These are phyloP conservation scores for Lanius ludovicianus DNA, from an alignment of 2,113 vertebrate genomes.

Conservation along the genomic window DNA sequence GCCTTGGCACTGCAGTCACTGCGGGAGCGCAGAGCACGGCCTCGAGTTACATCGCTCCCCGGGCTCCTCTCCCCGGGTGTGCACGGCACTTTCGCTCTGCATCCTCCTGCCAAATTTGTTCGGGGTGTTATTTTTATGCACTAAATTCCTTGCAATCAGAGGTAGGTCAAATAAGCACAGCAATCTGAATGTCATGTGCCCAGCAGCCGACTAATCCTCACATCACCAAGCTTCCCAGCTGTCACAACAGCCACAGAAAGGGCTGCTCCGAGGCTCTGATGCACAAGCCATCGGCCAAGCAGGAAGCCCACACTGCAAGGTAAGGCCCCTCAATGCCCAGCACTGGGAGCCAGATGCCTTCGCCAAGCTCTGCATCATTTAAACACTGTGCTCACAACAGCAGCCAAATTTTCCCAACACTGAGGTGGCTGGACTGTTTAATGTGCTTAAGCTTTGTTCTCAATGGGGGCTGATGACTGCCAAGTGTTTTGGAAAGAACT, in stretches of 20 bases:
- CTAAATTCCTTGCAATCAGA: constrained; percentile 28
- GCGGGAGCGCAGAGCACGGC: not conserved
- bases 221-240: constrained; percentile 35
- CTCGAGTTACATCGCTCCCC: not conserved
- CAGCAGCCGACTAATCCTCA: constrained; percentile 24
- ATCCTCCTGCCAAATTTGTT: constrained; percentile 20
- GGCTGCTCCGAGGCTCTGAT: not conserved
- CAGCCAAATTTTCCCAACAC: not conserved
- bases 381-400: not conserved
- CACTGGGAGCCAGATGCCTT: not conserved
- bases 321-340: not conserved
- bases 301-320: not conserved
- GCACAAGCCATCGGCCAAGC: not conserved
- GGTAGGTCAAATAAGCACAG: constrained; percentile 63
- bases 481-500: constrained; percentile 42
- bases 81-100: not conserved
- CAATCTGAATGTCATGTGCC: constrained; percentile 43
- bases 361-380: not conserved
- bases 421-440: constrained; percentile 3
- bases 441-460: constrained; percentile 32
- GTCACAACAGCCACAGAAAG: not conserved
- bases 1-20: not conserved
- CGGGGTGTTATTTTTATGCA: constrained; percentile 52
- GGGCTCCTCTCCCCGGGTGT: not conserved
- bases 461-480: not conserved